phyloP scores from a whole-genome alignment of 2,888 invertebrate genomes.

The Nemoura dubitans region DNA sequence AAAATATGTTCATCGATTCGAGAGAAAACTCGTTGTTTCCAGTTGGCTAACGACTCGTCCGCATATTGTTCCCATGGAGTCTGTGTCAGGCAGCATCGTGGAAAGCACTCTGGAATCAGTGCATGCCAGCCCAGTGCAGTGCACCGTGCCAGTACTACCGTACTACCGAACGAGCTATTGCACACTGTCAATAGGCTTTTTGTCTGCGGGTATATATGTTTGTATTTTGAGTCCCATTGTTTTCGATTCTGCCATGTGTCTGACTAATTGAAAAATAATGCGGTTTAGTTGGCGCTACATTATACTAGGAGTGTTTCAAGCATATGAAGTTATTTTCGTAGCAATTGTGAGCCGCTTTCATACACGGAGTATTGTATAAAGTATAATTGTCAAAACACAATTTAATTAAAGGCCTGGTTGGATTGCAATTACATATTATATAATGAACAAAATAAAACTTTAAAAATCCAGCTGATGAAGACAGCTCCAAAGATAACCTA shows the following conservation, averaged over 20 bases:
- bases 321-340: background rate
- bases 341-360: too few species aligned
- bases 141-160: background rate
- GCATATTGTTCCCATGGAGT: background rate
- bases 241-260: background rate
- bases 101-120: background rate
- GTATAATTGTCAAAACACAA: too few species aligned
- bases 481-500: too few species aligned
- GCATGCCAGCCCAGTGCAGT: background rate
- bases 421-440: too few species aligned
- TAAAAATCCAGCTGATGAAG: too few species aligned
- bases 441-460: too few species aligned
- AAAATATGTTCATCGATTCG: background rate
- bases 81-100: background rate
- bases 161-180: background rate
- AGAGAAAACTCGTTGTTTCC: conserved; percentile 13
- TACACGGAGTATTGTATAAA: too few species aligned
- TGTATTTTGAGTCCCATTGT: background rate
- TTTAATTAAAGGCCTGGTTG: too few species aligned
- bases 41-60: background rate
- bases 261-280: background rate
- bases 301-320: background rate
- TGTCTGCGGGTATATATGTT: background rate
- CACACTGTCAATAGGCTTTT: background rate
- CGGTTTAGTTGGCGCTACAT: background rate